Evolutionary conservation across 2,888 invertebrate species (phyloP).

Genomic region (Drosophila austrosaltans): DNA sequence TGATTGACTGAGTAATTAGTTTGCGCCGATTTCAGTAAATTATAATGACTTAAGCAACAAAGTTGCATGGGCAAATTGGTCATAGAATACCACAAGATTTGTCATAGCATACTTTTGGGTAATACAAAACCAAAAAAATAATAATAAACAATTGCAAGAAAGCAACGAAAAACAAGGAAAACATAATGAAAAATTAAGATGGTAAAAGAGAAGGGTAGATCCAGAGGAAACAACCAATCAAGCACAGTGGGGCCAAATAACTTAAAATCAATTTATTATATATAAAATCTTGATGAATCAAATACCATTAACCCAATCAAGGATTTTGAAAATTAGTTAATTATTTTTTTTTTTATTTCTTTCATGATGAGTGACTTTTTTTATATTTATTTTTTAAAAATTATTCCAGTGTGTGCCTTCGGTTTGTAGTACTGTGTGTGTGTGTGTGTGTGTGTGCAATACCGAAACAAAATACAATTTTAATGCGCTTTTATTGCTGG

Average conservation of each 20-base stretch:
- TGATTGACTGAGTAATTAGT: constrained; percentile 10
- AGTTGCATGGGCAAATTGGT: background rate
- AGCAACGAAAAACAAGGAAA: background rate
- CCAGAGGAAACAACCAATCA: background rate
- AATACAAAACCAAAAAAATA: background rate
- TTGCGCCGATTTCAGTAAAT: constrained; percentile 3
- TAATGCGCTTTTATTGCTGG: constrained; percentile 21
- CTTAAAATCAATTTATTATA: background rate
- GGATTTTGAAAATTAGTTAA: no score
- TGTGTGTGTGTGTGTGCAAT: constrained; percentile 53
- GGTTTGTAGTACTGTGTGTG: background rate
- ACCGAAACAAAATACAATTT: constrained; percentile 71
- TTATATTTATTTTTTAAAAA: background rate
- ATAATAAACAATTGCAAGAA: background rate
- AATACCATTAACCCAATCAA: background rate
- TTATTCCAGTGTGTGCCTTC: background rate
- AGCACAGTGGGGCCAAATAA: constrained; percentile 1
- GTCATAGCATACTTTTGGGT: constrained; percentile 17
- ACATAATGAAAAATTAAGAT: background rate
- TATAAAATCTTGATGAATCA: background rate
- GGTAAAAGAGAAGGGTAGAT: background rate
- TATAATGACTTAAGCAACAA: constrained; percentile 6
- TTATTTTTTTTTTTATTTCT: no score
- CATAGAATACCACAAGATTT: background rate
- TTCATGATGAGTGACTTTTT: no score